phyloP scores from a whole-genome alignment of 2,113 vertebrate genomes.

The Elephantulus edwardii region DNA sequence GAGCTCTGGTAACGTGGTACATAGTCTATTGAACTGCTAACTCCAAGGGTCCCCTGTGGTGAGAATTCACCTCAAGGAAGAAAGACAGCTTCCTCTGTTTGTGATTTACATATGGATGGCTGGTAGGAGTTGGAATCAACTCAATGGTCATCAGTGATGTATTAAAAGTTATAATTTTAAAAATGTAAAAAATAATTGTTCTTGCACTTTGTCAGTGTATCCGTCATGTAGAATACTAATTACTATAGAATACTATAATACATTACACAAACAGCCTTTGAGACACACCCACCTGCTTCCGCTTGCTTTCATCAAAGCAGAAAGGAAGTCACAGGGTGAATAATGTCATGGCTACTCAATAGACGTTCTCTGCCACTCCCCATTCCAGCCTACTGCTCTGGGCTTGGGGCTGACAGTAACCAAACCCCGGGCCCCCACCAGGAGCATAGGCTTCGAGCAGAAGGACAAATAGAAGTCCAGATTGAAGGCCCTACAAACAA shows the following conservation, averaged over 20 bases:
- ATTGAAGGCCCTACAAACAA: background rate
- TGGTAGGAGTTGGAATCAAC: no score
- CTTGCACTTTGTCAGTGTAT: background rate
- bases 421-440: background rate
- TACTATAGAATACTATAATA: background rate
- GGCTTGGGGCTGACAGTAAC: background rate
- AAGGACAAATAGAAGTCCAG: background rate
- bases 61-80: no score
- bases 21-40: no score
- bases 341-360: slow-evolving; percentile 36
- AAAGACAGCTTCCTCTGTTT: no score
- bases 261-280: background rate
- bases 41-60: no score
- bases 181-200: background rate
- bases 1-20: no score
- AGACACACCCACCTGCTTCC: background rate
- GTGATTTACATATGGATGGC: no score
- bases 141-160: no score
- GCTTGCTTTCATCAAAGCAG: slow-evolving; percentile 8
- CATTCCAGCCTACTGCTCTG: background rate
- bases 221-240: background rate
- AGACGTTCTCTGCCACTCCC: slow-evolving; percentile 19
- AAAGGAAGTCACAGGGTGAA: slow-evolving; percentile 61
- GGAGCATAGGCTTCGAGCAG: background rate
- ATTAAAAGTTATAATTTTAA: slow-evolving; percentile 6